Base-by-base conservation (phyloP, 2,888 invertebrate species). In the Drosophila kuntzei region DNA sequence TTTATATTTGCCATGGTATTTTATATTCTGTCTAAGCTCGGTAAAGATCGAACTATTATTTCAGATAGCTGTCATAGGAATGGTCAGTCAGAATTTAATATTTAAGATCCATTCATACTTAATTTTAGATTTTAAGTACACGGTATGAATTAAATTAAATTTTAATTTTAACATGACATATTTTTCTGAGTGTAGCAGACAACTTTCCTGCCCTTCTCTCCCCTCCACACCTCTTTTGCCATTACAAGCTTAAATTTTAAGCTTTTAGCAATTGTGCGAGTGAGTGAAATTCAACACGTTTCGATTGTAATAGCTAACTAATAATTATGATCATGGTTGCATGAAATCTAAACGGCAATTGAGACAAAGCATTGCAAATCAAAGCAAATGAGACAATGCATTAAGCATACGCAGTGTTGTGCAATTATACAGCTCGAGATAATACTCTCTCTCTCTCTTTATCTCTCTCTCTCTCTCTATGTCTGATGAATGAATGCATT, bases 291-390 rank as follows among this genome's bases (percentile, higher is more conserved):
- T 53, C 63, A 59, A 54, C 62, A 78, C 73, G 62, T 63, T 58
- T 63, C 43, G 20, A 49, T 50, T 65, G 49, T 22, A 54, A 58
- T 54, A 37, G 34, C 44, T 46, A 68, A n/a, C n/a, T n/a, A n/a
- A n/a, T n/a, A n/a, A 77, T 75, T 75, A 63, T 60, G 73, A 63
- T 36, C 44, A 11, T 54, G 59, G 50, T 29, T 51, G 46, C 39
- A 58, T 51, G 32, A 12, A 61, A 68, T 44, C 47, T 34, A 65
- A 58, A 25, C 12, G 27, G 16, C 57, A 55, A 51, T 70, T 51
- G 51, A 49, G 58, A 50, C 27, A 50, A 58, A 54, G 39, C 39
- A 39, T 32, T 41, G 14, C 47, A 37, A 16, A 27, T 58, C 46
- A 47, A 46, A 46, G 57, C 18, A 36, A 62, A 49, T 32, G 16